phyloP scores from a whole-genome alignment of 2,797 vertebrate genomes.

The Hemitrygon akajei region DNA sequence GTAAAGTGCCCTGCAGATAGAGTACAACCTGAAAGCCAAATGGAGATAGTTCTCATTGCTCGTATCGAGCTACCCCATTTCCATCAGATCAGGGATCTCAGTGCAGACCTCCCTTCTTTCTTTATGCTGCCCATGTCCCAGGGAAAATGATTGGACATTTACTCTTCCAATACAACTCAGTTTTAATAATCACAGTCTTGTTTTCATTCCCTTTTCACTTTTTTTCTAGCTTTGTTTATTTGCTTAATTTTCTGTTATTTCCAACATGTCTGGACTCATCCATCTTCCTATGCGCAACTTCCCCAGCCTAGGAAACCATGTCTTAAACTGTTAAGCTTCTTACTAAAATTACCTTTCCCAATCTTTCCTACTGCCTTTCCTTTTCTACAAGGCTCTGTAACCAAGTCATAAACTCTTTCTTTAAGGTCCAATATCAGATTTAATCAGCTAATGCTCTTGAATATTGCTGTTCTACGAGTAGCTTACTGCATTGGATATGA shows the following conservation, averaged over 20 bases:
- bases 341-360: no score
- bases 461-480: neutral
- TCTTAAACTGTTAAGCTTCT: no score
- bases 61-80: no score
- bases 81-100: neutral
- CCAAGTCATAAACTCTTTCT: no score
- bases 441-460: neutral
- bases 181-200: neutral
- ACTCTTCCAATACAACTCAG: neutral
- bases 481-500: neutral
- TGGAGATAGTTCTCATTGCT: neutral
- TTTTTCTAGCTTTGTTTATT: neutral
- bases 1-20: neutral
- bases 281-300: no score
- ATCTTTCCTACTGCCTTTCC: no score
- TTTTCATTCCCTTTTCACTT: neutral
- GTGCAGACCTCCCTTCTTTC: neutral
- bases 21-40: neutral
- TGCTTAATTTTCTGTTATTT: no score
- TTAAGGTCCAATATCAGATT: neutral
- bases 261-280: neutral
- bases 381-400: no score
- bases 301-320: no score
- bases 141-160: neutral
- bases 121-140: neutral